A percentile compares a stretch with the other conserved stretches of the same genome.
phyloP scores from a whole-genome alignment of 2,797 vertebrate genomes.

The Cichlasoma orientale region DNA sequence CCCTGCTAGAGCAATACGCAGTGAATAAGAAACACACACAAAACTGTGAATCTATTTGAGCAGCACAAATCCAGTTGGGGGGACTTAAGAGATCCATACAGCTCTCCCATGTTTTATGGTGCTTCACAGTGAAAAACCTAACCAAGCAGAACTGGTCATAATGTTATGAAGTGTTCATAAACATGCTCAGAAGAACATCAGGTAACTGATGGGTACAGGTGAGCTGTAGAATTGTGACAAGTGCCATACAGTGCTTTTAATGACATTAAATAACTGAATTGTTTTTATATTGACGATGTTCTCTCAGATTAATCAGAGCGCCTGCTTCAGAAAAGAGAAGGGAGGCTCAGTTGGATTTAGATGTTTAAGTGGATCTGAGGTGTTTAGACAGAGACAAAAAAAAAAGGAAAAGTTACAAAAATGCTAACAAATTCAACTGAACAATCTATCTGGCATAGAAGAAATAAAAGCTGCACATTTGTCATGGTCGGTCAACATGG shows the following conservation, averaged over 20 bases:
- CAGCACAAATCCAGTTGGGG: not conserved
- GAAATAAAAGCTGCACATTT: not conserved
- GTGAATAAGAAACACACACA: conserved; percentile 41
- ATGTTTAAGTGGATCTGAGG: not conserved
- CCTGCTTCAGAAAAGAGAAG: not conserved
- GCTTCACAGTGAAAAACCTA: conserved; percentile 51
- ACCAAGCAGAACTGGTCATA: conserved; percentile 24
- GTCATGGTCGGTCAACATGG: not conserved
- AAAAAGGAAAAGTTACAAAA: not conserved
- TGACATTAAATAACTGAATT: not conserved
- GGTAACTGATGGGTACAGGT: conserved; percentile 13
- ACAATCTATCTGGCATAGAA: not conserved
- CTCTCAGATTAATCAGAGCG: not conserved
- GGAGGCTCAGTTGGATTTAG: not conserved
- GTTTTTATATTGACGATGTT: conserved; percentile 5
- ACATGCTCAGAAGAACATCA: conserved; percentile 31
- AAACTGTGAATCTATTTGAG: conserved; percentile 39
- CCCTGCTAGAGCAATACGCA: conserved; percentile 30
- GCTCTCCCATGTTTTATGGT: conserved; percentile 42
- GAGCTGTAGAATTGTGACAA: conserved; percentile 12
- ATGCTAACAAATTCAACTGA: not conserved
- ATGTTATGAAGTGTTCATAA: conserved; percentile 17
- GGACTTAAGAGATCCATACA: conserved; percentile 5
- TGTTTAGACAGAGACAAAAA: not conserved
- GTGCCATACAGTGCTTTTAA: not conserved